phyloP scores from a whole-genome alignment of 2,113 vertebrate species.

The Hydropotes inermis region DNA sequence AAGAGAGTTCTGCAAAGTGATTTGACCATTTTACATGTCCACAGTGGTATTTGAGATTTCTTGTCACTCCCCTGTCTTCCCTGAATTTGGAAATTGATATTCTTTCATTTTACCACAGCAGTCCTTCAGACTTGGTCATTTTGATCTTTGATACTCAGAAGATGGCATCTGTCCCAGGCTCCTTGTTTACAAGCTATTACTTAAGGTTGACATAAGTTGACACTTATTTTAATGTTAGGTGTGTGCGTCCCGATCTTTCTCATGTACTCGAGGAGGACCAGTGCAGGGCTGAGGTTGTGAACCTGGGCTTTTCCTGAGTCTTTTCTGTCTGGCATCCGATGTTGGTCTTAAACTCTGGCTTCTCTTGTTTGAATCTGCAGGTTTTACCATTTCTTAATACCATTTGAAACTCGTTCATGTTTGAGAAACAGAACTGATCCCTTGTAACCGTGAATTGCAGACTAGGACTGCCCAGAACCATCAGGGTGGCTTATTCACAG shows the following conservation, averaged over 20 bases:
- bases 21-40: not conserved
- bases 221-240: not conserved
- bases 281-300: not conserved
- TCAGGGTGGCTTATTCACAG: not conserved
- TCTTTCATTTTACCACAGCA: not conserved
- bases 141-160: not conserved
- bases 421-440: not conserved
- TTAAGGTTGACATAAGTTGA: not conserved
- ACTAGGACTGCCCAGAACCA: accelerated
- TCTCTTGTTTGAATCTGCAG: not conserved
- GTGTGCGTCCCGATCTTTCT: not conserved
- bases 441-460: not conserved
- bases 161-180: not conserved
- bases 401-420: not conserved
- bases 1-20: not conserved
- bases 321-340: not conserved
- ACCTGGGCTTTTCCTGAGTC: not conserved
- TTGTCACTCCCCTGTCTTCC: not conserved
- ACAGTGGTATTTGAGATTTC: not conserved
- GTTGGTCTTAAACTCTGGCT: not conserved
- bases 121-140: not conserved
- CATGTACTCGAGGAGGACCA: accelerated
- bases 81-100: not conserved
- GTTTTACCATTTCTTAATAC: not conserved
- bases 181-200: not conserved